Base-by-base conservation (phyloP, 2,113 vertebrate genomes). In the Nansenia antarctica region DNA sequence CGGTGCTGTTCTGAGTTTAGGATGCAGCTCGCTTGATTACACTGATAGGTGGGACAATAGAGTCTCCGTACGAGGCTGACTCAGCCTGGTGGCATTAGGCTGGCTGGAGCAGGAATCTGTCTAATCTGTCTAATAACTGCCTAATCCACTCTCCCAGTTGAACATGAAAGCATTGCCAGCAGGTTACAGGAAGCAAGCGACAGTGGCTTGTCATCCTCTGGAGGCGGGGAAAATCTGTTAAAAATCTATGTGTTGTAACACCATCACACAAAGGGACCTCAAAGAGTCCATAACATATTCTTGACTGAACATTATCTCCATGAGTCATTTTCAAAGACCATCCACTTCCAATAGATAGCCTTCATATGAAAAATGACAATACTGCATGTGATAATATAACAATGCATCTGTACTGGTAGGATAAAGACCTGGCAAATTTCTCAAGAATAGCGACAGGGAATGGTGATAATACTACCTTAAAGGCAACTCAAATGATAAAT, bases 21-120 rank as follows among this genome's bases (percentile, higher is more conserved):
- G 65, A 32, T 65, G 52, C 61, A 42, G 53, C 47, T 9, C 45
- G 45, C 32, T 65, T 64, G 73, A 80, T 67, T 78, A 24, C 71
- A 60, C 24, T 63, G 42, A 73, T 73, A 73, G 74, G 77, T 62
- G 65, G 66, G 61, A 60, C 70, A 70, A 26, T 76, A n/a, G n/a
- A n/a, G 7, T 7, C 8, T 52, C 15, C 8, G 8, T 7, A 3
- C 47, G 9, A 52, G 18, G 47, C 2, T 15, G 15, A 52, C 18
- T n/a, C 47, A 22, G 20, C 18, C 18, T 18, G 47, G 7, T 52
- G 20, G 20, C 20, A 22, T 52, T 52, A 20, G 47, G n/a, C 6
- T n/a, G n/a, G 47, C 47, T n/a, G 20, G 35, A 6, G 5, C 35
- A 37, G 35, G 5, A 6, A 37, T 6, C 35, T 37, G 35, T 11